Base-by-base conservation (phyloP, 1,140 invertebrate genomes). In the Lithobius niger region DNA sequence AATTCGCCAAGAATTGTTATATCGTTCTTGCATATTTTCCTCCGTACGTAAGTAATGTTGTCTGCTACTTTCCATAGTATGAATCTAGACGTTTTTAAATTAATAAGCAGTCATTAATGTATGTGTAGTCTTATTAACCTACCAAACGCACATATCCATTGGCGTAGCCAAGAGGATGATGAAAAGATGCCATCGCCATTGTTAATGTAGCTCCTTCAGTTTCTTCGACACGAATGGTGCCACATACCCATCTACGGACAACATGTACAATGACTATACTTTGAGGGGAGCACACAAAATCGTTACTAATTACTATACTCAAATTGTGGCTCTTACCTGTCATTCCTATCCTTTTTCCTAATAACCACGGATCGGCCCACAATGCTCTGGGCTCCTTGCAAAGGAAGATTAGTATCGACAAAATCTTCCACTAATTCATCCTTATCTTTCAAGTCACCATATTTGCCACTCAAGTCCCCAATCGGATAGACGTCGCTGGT, bases 401-500 rank as follows among this genome's bases (percentile, higher is more conserved):
- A 68, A 0, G 86, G 83, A 42, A 96, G 66, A 66, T 86, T 82
- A 0, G 82, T 85, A 64, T 97, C 93, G 59, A 87, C 89, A 64
- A 82, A 88, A 31, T 70, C 68, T 13, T 72, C 69, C 44, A 82
- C 77, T 2, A 86, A 65, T 1, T 75, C 72, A 18, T 64, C 60
- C 26, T 66, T 59, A 21, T 64, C 67, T 15, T 66, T 62, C 13
- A 80, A 58, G 0, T 61, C 60, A 0, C 90, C 92, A 69, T 88
- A 91, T 73, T 96, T 97, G 18, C 84, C 83, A 66, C 88, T 90
- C 0, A 97, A 69, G 69, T 95, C 88, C 0, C 92, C 92, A 62
- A 92, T 78, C 73, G 88, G 82, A 65, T 90, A 92, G 63, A 89
- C 82, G 73, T 94, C 89, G n/a, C n/a, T n/a, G n/a, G n/a, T n/a